A percentile compares a stretch with the other conserved stretches of the same genome.
phyloP scores from a whole-genome alignment of 2,113 vertebrate species.

The Tiliqua scincoides region DNA sequence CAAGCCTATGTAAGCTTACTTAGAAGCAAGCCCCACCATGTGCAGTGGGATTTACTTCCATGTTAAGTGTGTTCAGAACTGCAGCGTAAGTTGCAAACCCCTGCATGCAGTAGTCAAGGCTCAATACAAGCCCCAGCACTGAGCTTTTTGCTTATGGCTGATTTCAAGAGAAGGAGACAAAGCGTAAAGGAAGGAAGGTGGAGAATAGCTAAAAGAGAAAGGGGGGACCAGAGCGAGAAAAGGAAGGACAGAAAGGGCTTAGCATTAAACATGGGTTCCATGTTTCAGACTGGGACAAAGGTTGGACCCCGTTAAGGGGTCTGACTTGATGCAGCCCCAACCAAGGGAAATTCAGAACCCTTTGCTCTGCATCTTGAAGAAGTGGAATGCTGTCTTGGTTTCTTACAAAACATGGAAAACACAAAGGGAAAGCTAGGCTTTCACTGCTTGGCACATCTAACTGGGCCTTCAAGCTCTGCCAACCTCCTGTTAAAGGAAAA shows the following conservation, averaged over 20 bases:
- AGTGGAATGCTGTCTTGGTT: neutral
- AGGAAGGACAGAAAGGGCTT: neutral
- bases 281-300: neutral
- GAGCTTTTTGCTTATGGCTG: neutral
- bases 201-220: neutral
- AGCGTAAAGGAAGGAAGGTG: neutral
- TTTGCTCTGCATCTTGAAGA: neutral
- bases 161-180: neutral
- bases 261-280: neutral
- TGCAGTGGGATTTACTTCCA: too few species aligned
- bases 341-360: neutral
- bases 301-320: neutral
- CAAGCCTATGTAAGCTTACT: too few species aligned
- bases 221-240: too few species aligned
- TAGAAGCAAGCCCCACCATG: too few species aligned
- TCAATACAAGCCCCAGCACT: neutral
- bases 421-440: neutral
- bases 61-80: too few species aligned
- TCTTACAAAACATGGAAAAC: neutral
- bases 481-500: neutral
- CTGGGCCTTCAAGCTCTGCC: neutral
- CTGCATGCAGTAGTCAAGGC: neutral
- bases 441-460: neutral
- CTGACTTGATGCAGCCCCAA: neutral
- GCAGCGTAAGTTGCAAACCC: too few species aligned